Base-by-base conservation (phyloP, 2,113 vertebrate species). In the Taurulus bubalis region DNA sequence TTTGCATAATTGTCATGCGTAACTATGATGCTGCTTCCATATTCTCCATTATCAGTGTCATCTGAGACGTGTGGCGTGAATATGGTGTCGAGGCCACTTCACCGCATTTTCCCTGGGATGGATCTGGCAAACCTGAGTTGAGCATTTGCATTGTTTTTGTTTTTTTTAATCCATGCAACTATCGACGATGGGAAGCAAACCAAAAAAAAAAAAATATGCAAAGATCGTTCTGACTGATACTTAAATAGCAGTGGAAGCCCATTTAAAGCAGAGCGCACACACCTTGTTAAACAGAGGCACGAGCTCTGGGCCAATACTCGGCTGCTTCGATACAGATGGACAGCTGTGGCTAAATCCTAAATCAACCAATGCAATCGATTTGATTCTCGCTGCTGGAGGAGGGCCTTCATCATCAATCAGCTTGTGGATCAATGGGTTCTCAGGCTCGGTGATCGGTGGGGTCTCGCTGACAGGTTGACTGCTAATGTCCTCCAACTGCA, bases 141-240 rank as follows among this genome's bases (percentile, higher is more conserved):
- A 38, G 67, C 14, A 28, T 88, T 87, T 87, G 78, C 84, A 87
- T 86, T 55, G 0, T 28, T 56, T 79, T 76, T 38, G 34, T 36
- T 68, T 68, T 68, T 68, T 20, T 32, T 32, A 32, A 77, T 51
- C 14, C n/a, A 4, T 2, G 7, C 0, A 18, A 36, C 60, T 51
- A 6, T 12, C 30, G 16, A 51, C 38, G 24, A 12, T 10, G 6
- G 32, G 2, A 22, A 20, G 42, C n/a, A n/a, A n/a, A n/a, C n/a
- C n/a, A n/a, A n/a, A n/a, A n/a, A n/a, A n/a, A n/a, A n/a, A n/a
- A n/a, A n/a, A n/a, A n/a, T n/a, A n/a, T n/a, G n/a, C n/a, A n/a
- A n/a, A n/a, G n/a, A n/a, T n/a, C n/a, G n/a, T n/a, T n/a, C n/a
- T n/a, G n/a, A n/a, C n/a, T n/a, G n/a, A n/a, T n/a, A 47, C 16